phyloP scores from a whole-genome alignment of 2,113 vertebrate species.

The Motacilla tschutschensis region DNA sequence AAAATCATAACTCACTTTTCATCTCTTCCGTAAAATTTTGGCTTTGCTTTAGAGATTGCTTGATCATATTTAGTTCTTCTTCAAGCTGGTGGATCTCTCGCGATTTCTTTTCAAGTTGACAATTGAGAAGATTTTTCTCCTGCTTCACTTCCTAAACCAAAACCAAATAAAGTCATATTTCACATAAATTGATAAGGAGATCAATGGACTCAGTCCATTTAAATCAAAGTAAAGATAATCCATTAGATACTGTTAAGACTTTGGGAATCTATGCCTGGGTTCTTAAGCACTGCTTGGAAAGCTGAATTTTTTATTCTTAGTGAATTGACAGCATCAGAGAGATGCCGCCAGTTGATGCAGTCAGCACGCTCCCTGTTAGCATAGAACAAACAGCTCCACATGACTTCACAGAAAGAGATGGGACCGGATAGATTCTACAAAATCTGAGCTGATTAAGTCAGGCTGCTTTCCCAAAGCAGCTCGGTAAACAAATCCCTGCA shows the following conservation, averaged over 20 bases:
- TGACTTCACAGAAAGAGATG: background rate
- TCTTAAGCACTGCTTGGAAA: background rate
- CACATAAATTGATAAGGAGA: background rate
- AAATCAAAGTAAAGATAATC: background rate
- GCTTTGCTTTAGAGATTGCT: conserved; percentile 76
- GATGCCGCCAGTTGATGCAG: background rate
- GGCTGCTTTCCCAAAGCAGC: background rate
- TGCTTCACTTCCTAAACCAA: conserved; percentile 78
- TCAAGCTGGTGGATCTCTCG: conserved; percentile 75
- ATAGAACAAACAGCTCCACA: background rate
- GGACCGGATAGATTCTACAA: background rate
- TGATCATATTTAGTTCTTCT: conserved; percentile 75
- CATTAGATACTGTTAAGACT: background rate
- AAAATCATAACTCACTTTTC: conserved; percentile 72
- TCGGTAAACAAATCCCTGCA: background rate
- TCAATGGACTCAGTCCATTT: background rate
- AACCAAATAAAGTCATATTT: background rate
- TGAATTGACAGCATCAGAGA: background rate
- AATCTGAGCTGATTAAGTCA: background rate
- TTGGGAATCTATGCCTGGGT: background rate
- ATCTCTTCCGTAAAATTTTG: conserved; percentile 80
- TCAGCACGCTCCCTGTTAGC: background rate
- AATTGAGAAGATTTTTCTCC: conserved; percentile 71
- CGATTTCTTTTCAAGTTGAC: conserved; percentile 76
- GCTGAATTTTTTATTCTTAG: background rate